Evolutionary conservation across 2,888 invertebrate genomes (phyloP), one percentile per base, ranked within the genome.

Genomic region (Drosophila rubida): DNA sequence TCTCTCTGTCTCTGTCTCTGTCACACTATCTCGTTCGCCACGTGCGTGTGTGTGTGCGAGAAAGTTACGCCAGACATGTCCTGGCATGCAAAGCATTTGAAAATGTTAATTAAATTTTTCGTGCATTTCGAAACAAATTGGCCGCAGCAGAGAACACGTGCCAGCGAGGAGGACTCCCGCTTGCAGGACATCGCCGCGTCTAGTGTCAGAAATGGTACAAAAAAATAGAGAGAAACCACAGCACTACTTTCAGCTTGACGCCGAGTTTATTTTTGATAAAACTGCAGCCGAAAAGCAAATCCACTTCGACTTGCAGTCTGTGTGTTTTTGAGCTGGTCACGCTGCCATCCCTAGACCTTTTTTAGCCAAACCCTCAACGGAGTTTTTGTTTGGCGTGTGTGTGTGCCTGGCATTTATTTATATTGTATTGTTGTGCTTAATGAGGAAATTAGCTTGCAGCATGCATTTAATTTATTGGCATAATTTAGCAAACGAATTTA

Each of bases 101-200:
- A 85, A 86, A 87, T 83, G 86, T 77, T 87, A 82, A 78, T 81
- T 81, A 87, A 81, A 81, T 87, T 87, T 87, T 75, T 87, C 63
- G 62, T 80, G 68, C 80, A 79, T 61, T 80, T 65, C 60, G 46
- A 54, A 61, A 66, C 66, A 79, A 82, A 80, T 83, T 80, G 77
- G 80, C 48, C 73, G 73, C 67, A 61, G 50, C 63, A 55, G 13
- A 41, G 41, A 53, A 41, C 51, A 53, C 51, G 51, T 53, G 16
- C 27, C 51, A 30, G 23, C 0, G 25, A 50, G 25, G 14, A 50
- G 25, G 14, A 50, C 14, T 32, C n/a, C 32, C 19, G 35, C 13
- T 35, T 2, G 25, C 25, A 39, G 50, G 50, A 32, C 71, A 55
- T 51, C 30, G 14, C 23, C 14, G n/a, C n/a, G 11, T 41, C 50